A percentile compares a stretch with the other conserved stretches of the same genome.
Conservation (phyloP, 1,140 invertebrate genomes). For the Pseudomyrmex cubaensis region DNA sequence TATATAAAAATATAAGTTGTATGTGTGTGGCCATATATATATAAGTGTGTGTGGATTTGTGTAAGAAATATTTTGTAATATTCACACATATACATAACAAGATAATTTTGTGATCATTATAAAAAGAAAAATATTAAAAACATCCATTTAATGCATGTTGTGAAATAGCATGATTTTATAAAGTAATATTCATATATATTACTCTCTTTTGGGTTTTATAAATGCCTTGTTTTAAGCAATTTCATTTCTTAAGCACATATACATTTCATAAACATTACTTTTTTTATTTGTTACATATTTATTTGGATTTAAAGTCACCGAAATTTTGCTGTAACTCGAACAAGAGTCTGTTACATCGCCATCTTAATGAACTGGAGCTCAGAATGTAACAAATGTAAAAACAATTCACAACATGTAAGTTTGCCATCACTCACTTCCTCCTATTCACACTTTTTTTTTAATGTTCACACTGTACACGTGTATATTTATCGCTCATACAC, state of each 20-base stretch:
- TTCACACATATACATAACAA: too few species aligned
- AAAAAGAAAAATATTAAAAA: constrained; percentile 16
- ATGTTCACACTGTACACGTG: too few species aligned
- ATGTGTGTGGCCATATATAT: not conserved
- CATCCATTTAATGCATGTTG: constrained; percentile 72
- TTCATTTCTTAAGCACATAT: constrained; percentile 58
- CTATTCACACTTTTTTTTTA: too few species aligned
- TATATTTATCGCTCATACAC: too few species aligned
- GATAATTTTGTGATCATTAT: not conserved
- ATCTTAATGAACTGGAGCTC: constrained; percentile 85
- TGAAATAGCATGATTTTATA: constrained; percentile 69
- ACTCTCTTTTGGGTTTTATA: constrained; percentile 45
- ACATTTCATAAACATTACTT: constrained; percentile 77
- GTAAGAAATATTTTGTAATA: not conserved
- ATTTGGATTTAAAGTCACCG: constrained; percentile 85
- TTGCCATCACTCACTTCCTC: constrained; percentile 80
- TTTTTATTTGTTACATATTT: constrained; percentile 86
- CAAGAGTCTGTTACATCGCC: constrained; percentile 85
- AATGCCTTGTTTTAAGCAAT: constrained; percentile 61
- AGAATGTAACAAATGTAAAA: constrained; percentile 84
- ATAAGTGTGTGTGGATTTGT: not conserved
- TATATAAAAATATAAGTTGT: too few species aligned
- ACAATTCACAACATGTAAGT: constrained; percentile 85
- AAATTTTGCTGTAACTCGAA: constrained; percentile 86
- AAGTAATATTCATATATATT: constrained; percentile 51